Conservation (phyloP, 2,888 invertebrate species). For the Acanthosepion lycidas region DNA sequence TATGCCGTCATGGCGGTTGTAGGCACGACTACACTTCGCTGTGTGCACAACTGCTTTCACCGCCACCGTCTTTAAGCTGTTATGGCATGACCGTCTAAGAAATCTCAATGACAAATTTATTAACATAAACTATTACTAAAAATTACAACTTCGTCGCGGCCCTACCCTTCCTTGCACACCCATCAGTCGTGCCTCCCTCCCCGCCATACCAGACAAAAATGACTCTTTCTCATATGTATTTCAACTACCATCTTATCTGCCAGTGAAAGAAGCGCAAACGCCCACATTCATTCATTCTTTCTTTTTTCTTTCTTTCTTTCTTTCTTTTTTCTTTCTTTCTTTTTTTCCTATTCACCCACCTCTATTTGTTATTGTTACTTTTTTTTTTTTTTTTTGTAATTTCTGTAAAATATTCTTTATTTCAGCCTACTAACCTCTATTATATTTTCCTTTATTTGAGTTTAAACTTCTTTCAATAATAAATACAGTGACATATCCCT, state of each 20-base stretch:
- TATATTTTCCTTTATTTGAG: not conserved
- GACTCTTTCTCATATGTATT: not conserved
- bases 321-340: no score
- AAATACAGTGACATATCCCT: no score
- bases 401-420: no score
- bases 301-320: no score
- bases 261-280: not conserved
- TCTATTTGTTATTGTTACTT: no score
- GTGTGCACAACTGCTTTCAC: not conserved
- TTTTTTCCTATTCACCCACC: no score
- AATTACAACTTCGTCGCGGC: not conserved
- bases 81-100: not conserved
- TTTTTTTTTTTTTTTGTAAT: no score
- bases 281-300: not conserved
- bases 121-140: conserved; percentile 33
- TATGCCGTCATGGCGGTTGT: no score
- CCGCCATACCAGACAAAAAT: no score
- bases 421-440: not conserved
- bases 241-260: not conserved
- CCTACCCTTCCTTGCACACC: not conserved
- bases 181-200: not conserved
- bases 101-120: conserved; percentile 21
- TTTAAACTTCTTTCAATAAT: no score
- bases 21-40: not conserved
- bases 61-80: not conserved